These are phyloP conservation scores for Rapana venosa DNA, from an alignment of 2,888 invertebrate genomes.

Conservation along the genomic window DNA sequence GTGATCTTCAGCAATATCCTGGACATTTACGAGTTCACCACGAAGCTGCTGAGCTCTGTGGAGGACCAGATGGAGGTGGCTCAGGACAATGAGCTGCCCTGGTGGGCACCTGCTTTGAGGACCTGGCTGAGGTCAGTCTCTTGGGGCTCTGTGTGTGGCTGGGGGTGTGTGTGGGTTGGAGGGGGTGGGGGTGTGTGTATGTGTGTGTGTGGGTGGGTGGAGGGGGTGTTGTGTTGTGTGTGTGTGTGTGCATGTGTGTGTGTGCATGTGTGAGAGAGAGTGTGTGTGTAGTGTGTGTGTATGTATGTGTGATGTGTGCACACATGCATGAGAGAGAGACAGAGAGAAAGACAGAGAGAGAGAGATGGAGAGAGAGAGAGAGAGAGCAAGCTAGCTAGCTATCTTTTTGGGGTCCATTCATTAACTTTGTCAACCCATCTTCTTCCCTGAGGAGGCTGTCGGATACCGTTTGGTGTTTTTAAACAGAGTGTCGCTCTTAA, in stretches of 20 bases:
- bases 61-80: conserved; percentile 99
- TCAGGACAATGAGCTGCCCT: conserved; percentile 93
- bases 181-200: not conserved
- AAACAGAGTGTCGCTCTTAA: no score
- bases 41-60: conserved; percentile 92
- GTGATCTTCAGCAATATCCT: conserved; percentile 96
- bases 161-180: not conserved
- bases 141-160: not conserved
- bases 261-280: not conserved
- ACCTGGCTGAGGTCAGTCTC: conserved; percentile 78
- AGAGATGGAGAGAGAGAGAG: no score
- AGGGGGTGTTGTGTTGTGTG: not conserved
- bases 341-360: no score
- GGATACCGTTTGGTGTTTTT: no score
- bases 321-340: no score
- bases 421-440: no score
- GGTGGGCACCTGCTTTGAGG: conserved; percentile 95
- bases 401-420: no score
- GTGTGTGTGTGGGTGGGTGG: no score
- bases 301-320: no score
- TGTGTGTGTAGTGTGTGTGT: not conserved
- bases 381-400: no score
- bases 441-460: no score
- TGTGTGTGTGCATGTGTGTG: not conserved
- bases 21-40: conserved; percentile 96